These are phyloP conservation scores for Dinocampus coccinellae DNA, from an alignment of 2,888 invertebrate genomes.

Conservation along the genomic window DNA sequence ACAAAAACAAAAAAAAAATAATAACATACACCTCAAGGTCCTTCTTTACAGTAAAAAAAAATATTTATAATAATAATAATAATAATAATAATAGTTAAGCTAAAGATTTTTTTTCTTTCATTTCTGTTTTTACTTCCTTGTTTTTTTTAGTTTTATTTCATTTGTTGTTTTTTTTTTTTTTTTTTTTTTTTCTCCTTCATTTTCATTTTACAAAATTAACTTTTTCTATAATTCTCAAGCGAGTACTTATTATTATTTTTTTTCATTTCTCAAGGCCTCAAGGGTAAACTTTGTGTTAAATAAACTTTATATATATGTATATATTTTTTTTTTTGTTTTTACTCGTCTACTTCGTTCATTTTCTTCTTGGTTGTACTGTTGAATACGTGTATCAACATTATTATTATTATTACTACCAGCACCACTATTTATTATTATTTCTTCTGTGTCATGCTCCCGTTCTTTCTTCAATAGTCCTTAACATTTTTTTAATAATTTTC, in stretches of 20 bases:
- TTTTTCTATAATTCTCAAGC: neutral
- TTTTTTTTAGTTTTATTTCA: too few species aligned
- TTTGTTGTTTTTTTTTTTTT: too few species aligned
- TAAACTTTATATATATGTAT: neutral
- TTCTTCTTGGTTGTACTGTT: neutral
- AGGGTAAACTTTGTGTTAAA: constrained; percentile 5
- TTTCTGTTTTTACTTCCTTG: too few species aligned
- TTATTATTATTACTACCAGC: neutral
- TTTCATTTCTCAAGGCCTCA: neutral
- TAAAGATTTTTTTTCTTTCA: too few species aligned
- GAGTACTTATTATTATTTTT: constrained; percentile 10
- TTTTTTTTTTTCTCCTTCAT: too few species aligned
- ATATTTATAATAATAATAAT: too few species aligned
- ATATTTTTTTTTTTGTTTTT: neutral
- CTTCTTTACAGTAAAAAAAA: too few species aligned
- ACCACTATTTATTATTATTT: neutral
- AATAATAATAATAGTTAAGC: too few species aligned
- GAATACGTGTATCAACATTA: neutral
- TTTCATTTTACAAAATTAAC: neutral
- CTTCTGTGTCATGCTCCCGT: constrained; percentile 11
- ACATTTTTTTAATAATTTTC: constrained; percentile 19
- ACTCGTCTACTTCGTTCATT: neutral
- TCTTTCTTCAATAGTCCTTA: constrained; percentile 20
- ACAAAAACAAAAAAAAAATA: too few species aligned
- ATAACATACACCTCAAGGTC: too few species aligned